Conservation (phyloP, 2,113 vertebrate species). For the Gavia stellata region DNA sequence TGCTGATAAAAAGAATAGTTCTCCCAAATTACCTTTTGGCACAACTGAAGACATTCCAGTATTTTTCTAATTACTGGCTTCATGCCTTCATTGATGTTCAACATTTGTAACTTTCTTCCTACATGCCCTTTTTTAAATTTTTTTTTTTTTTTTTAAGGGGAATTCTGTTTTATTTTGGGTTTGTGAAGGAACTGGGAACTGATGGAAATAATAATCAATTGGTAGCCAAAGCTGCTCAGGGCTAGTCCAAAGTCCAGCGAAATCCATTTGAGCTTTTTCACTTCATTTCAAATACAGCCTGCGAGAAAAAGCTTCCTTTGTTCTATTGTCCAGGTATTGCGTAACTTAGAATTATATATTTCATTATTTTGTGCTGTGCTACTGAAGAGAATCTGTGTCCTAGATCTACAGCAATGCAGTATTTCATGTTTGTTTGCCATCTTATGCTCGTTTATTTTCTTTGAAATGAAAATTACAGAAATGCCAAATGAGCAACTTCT, state of each 20-base stretch:
- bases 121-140: fast-evolving
- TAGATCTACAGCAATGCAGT: not conserved
- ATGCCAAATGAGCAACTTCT: not conserved
- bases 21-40: not conserved
- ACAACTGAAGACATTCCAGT: not conserved
- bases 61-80: not conserved
- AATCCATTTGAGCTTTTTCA: not conserved
- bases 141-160: not conserved
- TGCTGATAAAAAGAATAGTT: not conserved
- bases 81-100: not conserved
- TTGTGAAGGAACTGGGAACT: not conserved
- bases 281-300: not conserved
- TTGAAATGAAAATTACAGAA: conserved; percentile 46
- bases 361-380: not conserved
- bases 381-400: not conserved
- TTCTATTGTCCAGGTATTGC: not conserved
- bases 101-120: not conserved
- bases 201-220: not conserved
- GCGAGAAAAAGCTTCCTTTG: not conserved
- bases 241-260: not conserved
- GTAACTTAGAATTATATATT: not conserved
- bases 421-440: not conserved
- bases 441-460: not conserved
- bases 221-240: not conserved
- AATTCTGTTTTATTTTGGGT: not conserved